Evolutionary conservation across 2,888 invertebrate genomes (phyloP), one percentile per base, ranked within the genome.

Genomic region (Panorpa germanica): DNA sequence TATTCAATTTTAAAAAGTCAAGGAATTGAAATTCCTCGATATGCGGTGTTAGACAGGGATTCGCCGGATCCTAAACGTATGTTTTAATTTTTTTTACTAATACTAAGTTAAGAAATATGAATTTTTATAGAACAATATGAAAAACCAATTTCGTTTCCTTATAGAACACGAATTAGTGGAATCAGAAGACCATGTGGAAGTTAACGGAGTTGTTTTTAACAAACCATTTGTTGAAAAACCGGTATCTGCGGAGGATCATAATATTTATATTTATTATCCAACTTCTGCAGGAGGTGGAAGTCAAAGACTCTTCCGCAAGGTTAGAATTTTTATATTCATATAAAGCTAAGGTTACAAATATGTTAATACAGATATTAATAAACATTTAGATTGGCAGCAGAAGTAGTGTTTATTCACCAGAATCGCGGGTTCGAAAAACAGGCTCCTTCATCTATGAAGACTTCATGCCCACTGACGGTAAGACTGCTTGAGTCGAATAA

Each of bases 151-250:
- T 31, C 25, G 11, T 12, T 21, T 10, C 33, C 37, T 51, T 52
- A 36, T 49, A 86, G 90, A 85, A 57, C 82, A 85, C 50, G 81
- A 85, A 50, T 55, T 91, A 32, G 80, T 90, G 27, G 93, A 96
- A 53, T 83, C 83, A 0, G 96, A 96, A 50, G 95, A 96, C 55
- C 88, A 90, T 44, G 91, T 96, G 4, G 95, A 95, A 59, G 88
- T 96, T 26, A 90, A 93, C 50, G 91, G 91, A 5, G 73, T 83
- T 16, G 76, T 76, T 13, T 95, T 96, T 49, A 91, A 91, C 49
- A 95, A 96, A 49, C 98, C 98, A 0, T 98, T 98, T 59, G 98
- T 99, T 12, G 98, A 99, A 59, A 98, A 99, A 51, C 98, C 98
- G 0, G 86, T 99, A 5, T 91, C 91, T 13, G 98, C 98, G 0